These are phyloP conservation scores for Cheiracanthium punctorium DNA, from an alignment of 2,888 invertebrate species.

Conservation along the genomic window DNA sequence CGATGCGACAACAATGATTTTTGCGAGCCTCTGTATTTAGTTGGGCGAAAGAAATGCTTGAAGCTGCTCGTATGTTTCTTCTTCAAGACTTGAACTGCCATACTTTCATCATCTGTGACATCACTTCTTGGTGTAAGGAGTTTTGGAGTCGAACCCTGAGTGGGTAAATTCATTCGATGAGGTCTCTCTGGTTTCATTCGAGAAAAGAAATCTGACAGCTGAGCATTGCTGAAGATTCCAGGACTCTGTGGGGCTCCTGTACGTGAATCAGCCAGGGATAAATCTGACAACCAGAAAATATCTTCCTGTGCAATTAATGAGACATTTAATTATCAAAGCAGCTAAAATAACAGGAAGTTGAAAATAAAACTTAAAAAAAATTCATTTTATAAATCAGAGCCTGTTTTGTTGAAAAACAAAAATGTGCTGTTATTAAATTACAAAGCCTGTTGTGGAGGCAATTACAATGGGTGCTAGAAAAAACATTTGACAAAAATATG, in stretches of 20 bases:
- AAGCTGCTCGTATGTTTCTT: conserved; percentile 51
- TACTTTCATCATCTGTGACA: conserved; percentile 33
- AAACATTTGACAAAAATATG: too few species aligned
- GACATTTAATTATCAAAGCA: too few species aligned
- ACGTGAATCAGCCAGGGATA: conserved; percentile 62
- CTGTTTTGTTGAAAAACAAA: too few species aligned
- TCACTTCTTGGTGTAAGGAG: conserved; percentile 43
- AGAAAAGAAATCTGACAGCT: conserved; percentile 54
- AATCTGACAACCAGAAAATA: conserved; percentile 63
- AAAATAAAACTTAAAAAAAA: conserved; percentile 5
- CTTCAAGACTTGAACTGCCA: neutral
- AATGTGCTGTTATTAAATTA: too few species aligned
- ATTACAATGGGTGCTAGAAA: too few species aligned
- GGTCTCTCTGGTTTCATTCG: conserved; percentile 31
- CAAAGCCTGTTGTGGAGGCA: too few species aligned
- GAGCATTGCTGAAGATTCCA: conserved; percentile 51
- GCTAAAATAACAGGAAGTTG: neutral
- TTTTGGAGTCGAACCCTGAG: conserved; percentile 30
- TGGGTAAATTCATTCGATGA: neutral
- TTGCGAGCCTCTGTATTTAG: conserved; percentile 50
- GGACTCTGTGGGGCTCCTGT: conserved; percentile 60
- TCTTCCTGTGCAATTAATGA: conserved; percentile 52
- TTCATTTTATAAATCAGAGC: too few species aligned
- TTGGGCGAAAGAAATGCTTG: conserved; percentile 53
- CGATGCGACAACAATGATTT: conserved; percentile 43